phyloP scores from a whole-genome alignment of 2,113 vertebrate genomes.

The Rana temporaria region DNA sequence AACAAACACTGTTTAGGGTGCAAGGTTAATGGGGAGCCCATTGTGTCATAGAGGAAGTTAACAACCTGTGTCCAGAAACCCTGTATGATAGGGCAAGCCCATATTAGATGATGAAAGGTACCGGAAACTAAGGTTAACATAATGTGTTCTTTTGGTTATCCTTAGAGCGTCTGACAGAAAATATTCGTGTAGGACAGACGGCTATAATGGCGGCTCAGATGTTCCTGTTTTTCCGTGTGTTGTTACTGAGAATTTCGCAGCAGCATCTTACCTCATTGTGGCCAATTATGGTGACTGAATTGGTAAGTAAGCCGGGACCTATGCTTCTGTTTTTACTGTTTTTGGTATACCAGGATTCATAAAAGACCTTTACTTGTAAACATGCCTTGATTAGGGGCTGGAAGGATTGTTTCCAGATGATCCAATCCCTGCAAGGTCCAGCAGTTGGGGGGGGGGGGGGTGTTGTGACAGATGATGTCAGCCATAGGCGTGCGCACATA shows the following conservation, averaged over 20 bases:
- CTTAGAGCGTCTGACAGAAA: constrained; percentile 93
- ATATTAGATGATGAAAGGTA: too few species aligned
- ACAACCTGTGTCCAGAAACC: too few species aligned
- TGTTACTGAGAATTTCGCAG: constrained; percentile 90
- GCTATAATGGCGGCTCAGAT: constrained; percentile 87
- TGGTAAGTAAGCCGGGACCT: constrained; percentile 74
- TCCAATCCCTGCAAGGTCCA: too few species aligned
- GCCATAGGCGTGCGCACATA: too few species aligned
- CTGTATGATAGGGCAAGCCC: too few species aligned
- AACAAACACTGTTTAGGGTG: too few species aligned
- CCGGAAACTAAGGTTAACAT: too few species aligned
- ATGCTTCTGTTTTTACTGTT: background rate
- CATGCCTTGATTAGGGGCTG: too few species aligned
- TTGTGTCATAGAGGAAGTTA: too few species aligned
- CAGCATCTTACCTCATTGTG: constrained; percentile 94
- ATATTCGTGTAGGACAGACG: constrained; percentile 86
- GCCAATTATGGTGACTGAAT: constrained; percentile 97
- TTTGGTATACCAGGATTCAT: background rate
- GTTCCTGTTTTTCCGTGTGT: constrained; percentile 95
- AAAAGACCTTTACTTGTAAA: background rate
- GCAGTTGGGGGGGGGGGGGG: too few species aligned
- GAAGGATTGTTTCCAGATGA: too few species aligned
- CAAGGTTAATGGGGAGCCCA: too few species aligned
- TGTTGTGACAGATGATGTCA: background rate
- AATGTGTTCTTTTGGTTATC: background rate